Percentiles rank a stretch among this genome's conserved stretches.
These are phyloP conservation scores for Nemurella pictetii DNA, from an alignment of 2,888 invertebrate genomes.

Conservation along the genomic window DNA sequence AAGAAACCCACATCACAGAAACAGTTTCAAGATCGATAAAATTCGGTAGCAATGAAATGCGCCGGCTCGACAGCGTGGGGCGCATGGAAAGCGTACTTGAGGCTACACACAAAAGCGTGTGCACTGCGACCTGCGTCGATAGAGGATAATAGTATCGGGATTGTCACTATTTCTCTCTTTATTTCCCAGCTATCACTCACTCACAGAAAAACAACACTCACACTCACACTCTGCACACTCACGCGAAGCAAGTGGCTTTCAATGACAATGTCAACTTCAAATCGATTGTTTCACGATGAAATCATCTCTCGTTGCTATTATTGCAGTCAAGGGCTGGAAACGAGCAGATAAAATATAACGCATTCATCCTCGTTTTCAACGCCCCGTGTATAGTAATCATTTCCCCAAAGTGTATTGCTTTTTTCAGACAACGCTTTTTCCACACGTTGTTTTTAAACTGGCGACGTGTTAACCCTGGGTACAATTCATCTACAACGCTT, in stretches of 20 bases:
- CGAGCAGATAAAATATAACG: background rate
- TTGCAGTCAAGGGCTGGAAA: background rate
- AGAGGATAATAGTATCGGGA: background rate
- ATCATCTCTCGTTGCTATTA: background rate
- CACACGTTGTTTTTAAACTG: no score
- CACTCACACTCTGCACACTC: no score
- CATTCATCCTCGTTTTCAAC: background rate
- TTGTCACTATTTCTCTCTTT: background rate
- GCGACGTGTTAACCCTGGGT: no score
- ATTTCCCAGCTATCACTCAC: background rate
- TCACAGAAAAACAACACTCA: no score
- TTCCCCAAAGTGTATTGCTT: no score
- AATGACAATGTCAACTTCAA: background rate
- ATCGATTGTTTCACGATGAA: background rate
- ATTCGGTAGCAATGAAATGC: background rate
- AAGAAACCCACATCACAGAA: background rate
- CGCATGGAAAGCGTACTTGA: background rate
- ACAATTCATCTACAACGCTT: no score
- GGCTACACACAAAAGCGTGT: background rate
- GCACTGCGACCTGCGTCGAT: no score
- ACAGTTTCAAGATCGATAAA: background rate
- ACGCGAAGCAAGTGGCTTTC: background rate
- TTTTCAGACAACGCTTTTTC: no score
- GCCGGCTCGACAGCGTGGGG: background rate
- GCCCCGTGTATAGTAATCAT: no score